Percentiles rank a stretch among this genome's conserved stretches.
Conservation (phyloP, 2,797 vertebrate species). For the Pangasius krempfi region DNA sequence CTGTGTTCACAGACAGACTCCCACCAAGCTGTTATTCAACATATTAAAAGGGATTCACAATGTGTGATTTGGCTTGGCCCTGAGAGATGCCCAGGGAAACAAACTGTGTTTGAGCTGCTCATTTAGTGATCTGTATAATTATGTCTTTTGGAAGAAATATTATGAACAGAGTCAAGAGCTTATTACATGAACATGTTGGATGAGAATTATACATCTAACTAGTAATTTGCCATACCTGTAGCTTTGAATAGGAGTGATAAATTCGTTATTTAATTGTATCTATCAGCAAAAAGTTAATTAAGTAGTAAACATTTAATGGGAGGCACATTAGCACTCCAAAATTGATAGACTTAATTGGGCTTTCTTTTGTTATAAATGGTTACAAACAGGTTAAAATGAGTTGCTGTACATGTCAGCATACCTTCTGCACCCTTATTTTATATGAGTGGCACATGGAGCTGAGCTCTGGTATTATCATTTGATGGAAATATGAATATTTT, state of each 20-base stretch:
- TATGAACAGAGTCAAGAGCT: background rate
- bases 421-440: background rate
- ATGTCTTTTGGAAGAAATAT: constrained; percentile 5
- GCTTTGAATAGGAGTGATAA: background rate
- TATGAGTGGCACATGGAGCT: background rate
- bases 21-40: constrained; percentile 47
- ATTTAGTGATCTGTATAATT: constrained; percentile 32
- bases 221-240: background rate
- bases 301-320: background rate
- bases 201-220: background rate
- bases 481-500: background rate
- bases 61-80: constrained; percentile 47
- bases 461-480: background rate
- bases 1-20: constrained; percentile 45
- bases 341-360: background rate
- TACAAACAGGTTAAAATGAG: background rate
- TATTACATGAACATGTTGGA: background rate
- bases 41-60: constrained; percentile 38
- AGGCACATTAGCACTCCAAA: background rate
- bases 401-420: background rate
- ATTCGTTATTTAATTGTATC: background rate
- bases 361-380: background rate
- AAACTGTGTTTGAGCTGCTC: constrained; percentile 38
- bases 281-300: background rate
- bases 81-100: constrained; percentile 5